These are phyloP conservation scores for Propithecus coquereli DNA, from an alignment of 2,113 vertebrate genomes.

Conservation along the genomic window DNA sequence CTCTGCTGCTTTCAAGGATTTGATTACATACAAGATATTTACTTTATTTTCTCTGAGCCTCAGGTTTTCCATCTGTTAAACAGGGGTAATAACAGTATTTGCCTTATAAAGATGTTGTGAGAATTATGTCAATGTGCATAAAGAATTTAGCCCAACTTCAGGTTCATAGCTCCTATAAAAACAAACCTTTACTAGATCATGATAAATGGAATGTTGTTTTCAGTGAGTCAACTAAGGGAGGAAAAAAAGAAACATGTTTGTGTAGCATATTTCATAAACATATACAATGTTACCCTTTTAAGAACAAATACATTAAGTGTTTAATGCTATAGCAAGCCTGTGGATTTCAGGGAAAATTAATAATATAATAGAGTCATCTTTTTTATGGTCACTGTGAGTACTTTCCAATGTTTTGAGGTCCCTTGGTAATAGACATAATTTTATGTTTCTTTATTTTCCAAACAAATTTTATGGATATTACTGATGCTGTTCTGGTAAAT, in stretches of 20 bases:
- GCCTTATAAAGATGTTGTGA: not conserved
- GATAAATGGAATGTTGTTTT: not conserved
- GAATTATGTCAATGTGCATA: not conserved
- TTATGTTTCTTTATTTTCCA: not conserved
- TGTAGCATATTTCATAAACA: not conserved
- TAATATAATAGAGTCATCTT: not conserved
- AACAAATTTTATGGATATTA: slow-evolving; percentile 27
- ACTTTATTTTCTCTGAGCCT: not conserved
- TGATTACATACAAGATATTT: not conserved
- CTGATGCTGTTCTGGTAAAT: slow-evolving; percentile 5
- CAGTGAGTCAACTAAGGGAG: not conserved
- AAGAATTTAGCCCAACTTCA: not conserved
- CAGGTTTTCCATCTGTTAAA: not conserved
- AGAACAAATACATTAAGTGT: not conserved
- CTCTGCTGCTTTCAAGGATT: not conserved
- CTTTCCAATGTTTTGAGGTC: not conserved
- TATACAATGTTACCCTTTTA: not conserved
- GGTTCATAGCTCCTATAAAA: not conserved
- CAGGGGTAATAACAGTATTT: not conserved
- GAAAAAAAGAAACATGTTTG: not conserved
- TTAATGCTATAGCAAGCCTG: not conserved
- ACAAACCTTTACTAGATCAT: not conserved
- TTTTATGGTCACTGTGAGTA: not conserved
- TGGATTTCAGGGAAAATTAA: not conserved
- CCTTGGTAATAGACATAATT: not conserved